These are phyloP conservation scores for Psilopsiagon aurifrons DNA, from an alignment of 2,113 vertebrate species.

Conservation along the genomic window DNA sequence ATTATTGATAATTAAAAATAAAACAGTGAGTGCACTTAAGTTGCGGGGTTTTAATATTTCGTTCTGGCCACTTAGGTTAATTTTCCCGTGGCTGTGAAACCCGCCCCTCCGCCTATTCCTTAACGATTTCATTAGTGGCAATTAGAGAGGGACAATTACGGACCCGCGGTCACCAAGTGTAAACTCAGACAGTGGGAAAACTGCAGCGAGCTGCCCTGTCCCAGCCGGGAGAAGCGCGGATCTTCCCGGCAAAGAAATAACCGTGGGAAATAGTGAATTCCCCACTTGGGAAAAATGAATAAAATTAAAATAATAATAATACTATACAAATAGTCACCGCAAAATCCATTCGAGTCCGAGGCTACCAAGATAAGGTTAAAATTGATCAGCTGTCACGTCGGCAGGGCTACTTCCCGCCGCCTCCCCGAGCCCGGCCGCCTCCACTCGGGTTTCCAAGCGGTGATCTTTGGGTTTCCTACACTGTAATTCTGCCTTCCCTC, in stretches of 20 bases:
- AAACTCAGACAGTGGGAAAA: not conserved
- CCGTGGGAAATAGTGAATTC: not conserved
- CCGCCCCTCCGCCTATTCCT: not conserved
- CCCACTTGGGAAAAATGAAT: not conserved
- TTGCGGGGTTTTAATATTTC: not conserved
- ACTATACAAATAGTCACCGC: not conserved
- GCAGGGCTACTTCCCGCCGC: not conserved
- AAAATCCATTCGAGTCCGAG: not conserved
- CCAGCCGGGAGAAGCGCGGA: not conserved
- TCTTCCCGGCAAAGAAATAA: not conserved
- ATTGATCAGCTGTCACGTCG: not conserved
- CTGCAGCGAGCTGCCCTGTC: not conserved
- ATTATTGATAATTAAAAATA: not conserved
- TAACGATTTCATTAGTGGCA: constrained; percentile 68
- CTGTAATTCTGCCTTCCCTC: constrained; percentile 58
- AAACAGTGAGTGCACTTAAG: accelerated
- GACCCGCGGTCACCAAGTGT: constrained; percentile 40
- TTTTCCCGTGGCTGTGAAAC: constrained; percentile 27
- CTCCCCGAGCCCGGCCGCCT: not conserved
- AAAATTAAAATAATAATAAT: too few species aligned
- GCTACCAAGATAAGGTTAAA: not conserved
- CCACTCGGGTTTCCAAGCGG: not conserved
- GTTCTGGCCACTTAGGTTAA: not conserved
- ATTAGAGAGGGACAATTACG: constrained; percentile 63
- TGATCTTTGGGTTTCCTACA: constrained; percentile 39